Base-by-base conservation (phyloP, 2,888 invertebrate species). In the Ormyrus rosae region DNA sequence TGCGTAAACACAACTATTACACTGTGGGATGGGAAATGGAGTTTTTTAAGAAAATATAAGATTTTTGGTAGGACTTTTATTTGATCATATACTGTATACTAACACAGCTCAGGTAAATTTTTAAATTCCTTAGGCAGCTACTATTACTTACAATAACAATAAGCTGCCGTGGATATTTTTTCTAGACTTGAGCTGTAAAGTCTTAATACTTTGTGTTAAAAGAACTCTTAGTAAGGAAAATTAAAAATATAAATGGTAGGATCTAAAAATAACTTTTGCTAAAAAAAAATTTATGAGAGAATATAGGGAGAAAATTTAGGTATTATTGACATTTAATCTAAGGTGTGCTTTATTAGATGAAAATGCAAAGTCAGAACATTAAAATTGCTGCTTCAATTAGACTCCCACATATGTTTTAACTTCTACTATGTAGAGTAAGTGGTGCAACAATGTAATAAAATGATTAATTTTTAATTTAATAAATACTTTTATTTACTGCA, bases 91-190 rank as follows among this genome's bases (percentile, higher is more conserved):
- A 50, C 60, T 50, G 11, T 2, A 48, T 55, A 68, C 51, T 61
- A 34, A 34, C 34, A 50, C 75, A 76, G 71, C 65, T 51, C 71
- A 67, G 76, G 76, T 61, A 67, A 48, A 48, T 65, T 80, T 80
- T 70, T 11, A 58, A 48, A 50, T 45, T 69, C 65, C 73, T 84
- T 84, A 70, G 88, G 86, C 88, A 89, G 89, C 83, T 83, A 79
- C 61, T 19, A 19, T 19, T 19, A 19, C 19, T 19, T 19, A 19
- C 19, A 19, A 19, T 19, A 19, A 19, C 19, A 67, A 48, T 48
- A 19, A 88, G 89, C 89, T 89, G 88, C 88, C 88, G 85, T 83
- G 88, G 89, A 86, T 84, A 81, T 82, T 86, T 84, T 86, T 86
- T 79, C 63, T 80, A 82, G 86, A 84, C 88, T 89, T 88, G 88